Evolutionary conservation across 2,888 invertebrate genomes (phyloP).

Genomic region (Spialia ferax): DNA sequence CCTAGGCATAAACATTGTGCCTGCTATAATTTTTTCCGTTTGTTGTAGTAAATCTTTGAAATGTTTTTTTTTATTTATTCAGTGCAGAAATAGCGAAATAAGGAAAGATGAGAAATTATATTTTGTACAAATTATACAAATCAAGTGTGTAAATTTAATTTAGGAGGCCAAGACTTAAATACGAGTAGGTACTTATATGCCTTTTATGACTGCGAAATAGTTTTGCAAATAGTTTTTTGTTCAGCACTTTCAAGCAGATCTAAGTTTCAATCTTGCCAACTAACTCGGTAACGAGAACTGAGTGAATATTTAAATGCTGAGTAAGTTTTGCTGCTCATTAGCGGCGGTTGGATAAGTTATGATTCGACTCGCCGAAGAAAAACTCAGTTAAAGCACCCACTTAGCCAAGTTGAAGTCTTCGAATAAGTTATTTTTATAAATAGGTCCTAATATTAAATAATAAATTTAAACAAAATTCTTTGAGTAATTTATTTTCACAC

Average conservation of each 20-base stretch:
- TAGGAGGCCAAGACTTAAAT: no score
- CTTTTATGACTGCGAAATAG: constrained; percentile 4
- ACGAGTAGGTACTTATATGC: no score
- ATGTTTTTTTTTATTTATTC: no score
- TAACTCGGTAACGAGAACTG: constrained; percentile 34
- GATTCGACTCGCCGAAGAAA: constrained; percentile 40
- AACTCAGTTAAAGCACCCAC: constrained; percentile 7
- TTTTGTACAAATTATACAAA: no score
- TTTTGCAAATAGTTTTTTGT: constrained; percentile 9
- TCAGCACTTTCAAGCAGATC: constrained; percentile 1
- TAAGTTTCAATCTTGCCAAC: constrained; percentile 31
- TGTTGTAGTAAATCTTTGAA: no score
- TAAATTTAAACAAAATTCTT: neutral
- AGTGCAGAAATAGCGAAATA: no score
- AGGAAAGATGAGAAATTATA: no score
- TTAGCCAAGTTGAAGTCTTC: neutral
- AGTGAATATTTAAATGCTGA: constrained; percentile 42
- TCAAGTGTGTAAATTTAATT: no score
- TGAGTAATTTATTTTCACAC: neutral
- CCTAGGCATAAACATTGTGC: no score
- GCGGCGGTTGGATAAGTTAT: constrained; percentile 42
- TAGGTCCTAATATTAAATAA: no score
- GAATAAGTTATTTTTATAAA: no score
- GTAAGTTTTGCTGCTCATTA: constrained; percentile 48
- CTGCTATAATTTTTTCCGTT: no score